A percentile compares a stretch with the other conserved stretches of the same genome.
phyloP scores from a whole-genome alignment of 1,140 invertebrate genomes.

The Drosophila nasuta region DNA sequence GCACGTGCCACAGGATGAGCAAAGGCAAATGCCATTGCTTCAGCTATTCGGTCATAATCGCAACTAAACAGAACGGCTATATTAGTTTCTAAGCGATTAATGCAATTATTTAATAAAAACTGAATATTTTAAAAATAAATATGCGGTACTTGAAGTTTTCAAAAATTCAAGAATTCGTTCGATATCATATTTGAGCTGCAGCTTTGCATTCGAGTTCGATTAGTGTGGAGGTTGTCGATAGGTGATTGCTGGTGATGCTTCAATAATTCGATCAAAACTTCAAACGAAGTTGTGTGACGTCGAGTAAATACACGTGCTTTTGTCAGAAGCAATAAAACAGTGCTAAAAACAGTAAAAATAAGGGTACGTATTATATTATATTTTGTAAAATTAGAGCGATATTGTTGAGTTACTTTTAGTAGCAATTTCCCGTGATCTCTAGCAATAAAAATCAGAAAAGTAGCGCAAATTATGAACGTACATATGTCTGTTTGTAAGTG shows the following conservation, averaged over 20 bases:
- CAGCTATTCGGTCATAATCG: conserved; percentile 40
- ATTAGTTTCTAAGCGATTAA: conserved; percentile 16
- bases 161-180: no score
- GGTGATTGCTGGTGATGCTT: no score
- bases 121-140: conserved; percentile 21
- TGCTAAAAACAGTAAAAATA: no score
- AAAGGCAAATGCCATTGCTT: conserved; percentile 49
- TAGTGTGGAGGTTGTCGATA: no score
- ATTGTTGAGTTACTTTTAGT: background rate
- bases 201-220: no score
- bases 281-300: no score
- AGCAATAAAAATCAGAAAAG: background rate
- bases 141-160: no score
- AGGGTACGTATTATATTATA: background rate
- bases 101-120: conserved; percentile 4
- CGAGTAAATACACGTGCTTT: no score
- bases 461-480: conserved; percentile 1
- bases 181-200: no score
- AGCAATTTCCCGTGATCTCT: background rate
- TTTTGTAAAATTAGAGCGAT: background rate
- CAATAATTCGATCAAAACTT: no score
- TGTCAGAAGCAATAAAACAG: no score
- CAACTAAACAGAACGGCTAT: background rate
- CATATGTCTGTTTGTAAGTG: background rate
- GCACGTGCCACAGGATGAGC: conserved; percentile 23